Base-by-base conservation (phyloP, 37 sponge, comb jelly and placozoan species). In the Hexactinellida sp. region DNA sequence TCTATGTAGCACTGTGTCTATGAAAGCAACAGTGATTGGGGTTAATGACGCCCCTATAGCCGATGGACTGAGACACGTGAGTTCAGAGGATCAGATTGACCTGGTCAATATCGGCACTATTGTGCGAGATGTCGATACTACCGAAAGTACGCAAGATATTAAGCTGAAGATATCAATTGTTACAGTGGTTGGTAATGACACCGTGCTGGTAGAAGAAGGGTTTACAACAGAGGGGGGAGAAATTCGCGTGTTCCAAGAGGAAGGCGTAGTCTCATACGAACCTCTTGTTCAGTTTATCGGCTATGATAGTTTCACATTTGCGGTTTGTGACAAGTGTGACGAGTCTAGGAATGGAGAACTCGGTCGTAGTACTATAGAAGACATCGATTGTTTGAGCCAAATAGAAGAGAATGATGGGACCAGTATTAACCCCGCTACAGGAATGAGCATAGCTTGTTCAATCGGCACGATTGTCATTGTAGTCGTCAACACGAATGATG, bases 271-370 rank as follows among this genome's bases (percentile, higher is more conserved):
- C 34, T 91, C 93, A 36, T 95, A 95, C 36, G 87, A 87, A 10
- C 93, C 96, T 0, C 89, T 90, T 5, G 25, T 21, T 16, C 37
- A 93, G 24, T 95, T 84, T 71, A 92, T 95, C 10, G 96, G 96
- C 0, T 38, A 82, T 0, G 96, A 95, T 55, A 87, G 24, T 38
- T 95, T 95, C 55, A 88, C 54, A 0, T 95, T 88, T 52, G 55
- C 93, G 24, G 93, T 95, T 52, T 95, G 96, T 84, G 96, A 95
- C 84, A 25, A 39, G 30, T 95, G 96, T 39, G 93, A 95, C 83
- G 54, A 47, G 47, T 83, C 85, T 0, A 41, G 96, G 19, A 82
- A 90, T 38, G 30, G 35, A 0, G 93, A 93, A 38, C 83, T 93
- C 82, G 96, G 96, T 13, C 86, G 92, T 41, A 86, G 88, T 0